Percentiles rank a stretch among this genome's conserved stretches.
Conservation (phyloP, 2,797 vertebrate genomes). For the Hydrophis major region DNA sequence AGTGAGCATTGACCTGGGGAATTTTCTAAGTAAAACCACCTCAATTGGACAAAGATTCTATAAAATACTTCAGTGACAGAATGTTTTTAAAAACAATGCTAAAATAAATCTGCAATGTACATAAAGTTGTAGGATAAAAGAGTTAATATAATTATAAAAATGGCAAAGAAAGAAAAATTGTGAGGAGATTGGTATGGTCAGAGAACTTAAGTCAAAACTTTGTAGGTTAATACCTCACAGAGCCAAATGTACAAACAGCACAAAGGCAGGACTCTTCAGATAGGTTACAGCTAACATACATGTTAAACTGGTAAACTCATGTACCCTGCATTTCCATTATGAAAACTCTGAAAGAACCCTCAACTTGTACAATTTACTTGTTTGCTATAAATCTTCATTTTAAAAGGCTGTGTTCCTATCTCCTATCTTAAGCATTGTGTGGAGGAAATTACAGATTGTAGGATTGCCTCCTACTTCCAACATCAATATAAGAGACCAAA, state of each 20-base stretch:
- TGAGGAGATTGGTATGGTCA: background rate
- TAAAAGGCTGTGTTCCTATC: background rate
- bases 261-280: background rate
- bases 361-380: background rate
- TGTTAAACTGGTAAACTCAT: background rate
- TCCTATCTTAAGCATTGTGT: background rate
- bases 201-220: background rate
- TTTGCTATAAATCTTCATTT: background rate
- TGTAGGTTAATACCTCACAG: background rate
- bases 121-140: background rate
- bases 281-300: background rate
- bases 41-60: background rate
- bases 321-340: background rate
- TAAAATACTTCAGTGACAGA: background rate
- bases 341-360: background rate
- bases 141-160: background rate
- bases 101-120: background rate
- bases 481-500: background rate
- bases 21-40: background rate
- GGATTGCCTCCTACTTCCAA: background rate
- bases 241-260: background rate
- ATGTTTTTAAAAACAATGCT: background rate
- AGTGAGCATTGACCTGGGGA: background rate
- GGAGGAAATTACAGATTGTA: background rate
- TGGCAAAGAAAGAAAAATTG: background rate